Percentiles rank a stretch among this genome's conserved stretches.
Evolutionary conservation across 2,113 vertebrate species (phyloP).

Genomic region (Amphiprion percula): DNA sequence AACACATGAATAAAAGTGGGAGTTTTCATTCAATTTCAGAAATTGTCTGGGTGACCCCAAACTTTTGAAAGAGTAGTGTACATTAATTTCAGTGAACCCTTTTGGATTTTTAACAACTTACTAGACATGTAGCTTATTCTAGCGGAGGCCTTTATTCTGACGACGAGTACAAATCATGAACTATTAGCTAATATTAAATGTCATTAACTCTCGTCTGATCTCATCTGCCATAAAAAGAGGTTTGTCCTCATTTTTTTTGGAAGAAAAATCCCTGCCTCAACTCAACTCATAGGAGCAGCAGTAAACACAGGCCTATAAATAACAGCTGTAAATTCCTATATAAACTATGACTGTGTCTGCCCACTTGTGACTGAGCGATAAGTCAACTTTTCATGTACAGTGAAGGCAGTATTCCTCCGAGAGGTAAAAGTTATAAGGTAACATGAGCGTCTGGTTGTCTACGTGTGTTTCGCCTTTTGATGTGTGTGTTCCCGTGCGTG

Average conservation of each 20-base stretch:
- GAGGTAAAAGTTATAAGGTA: conserved; percentile 54
- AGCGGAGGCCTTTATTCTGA: background rate
- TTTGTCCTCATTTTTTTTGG: conserved; percentile 43
- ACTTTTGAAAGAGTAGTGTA: too few species aligned
- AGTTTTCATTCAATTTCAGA: too few species aligned
- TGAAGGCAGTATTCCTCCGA: conserved; percentile 36
- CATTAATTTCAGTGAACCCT: background rate
- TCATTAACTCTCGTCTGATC: conserved; percentile 68
- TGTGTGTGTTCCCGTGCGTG: conserved; percentile 35
- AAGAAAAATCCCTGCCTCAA: conserved; percentile 17
- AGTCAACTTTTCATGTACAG: conserved; percentile 59
- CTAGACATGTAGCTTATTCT: background rate
- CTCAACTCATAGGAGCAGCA: conserved; percentile 24
- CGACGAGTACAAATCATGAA: conserved; percentile 43
- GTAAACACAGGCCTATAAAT: conserved; percentile 63
- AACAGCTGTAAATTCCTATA: conserved; percentile 68
- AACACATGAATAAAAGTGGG: too few species aligned
- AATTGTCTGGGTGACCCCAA: too few species aligned
- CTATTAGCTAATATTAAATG: conserved; percentile 56
- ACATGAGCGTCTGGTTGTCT: conserved; percentile 54
- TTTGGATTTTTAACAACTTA: conserved; percentile 15
- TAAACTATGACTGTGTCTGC: conserved; percentile 56
- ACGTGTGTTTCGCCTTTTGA: conserved; percentile 55
- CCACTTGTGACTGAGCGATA: conserved; percentile 62
- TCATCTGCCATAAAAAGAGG: conserved; percentile 65